Evolutionary conservation across 2,113 vertebrate genomes (phyloP).

Genomic region (Pelmatolapia mariae): DNA sequence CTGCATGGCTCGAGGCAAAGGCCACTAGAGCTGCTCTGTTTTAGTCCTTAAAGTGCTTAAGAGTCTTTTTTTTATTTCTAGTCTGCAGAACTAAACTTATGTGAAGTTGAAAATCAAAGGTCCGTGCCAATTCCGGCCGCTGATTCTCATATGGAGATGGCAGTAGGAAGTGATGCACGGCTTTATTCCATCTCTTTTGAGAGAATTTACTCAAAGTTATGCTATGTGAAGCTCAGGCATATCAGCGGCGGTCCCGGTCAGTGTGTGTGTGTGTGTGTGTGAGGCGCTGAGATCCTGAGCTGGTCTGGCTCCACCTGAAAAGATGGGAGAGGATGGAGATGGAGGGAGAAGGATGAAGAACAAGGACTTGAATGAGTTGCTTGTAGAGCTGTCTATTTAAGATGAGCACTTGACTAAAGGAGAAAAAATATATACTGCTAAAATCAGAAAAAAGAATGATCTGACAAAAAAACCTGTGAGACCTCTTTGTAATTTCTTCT

Average conservation of each 20-base stretch:
- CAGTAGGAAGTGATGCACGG: not conserved
- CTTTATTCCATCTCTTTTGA: not conserved
- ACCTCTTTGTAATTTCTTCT: not conserved
- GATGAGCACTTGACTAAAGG: not conserved
- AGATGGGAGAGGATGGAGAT: slow-evolving; percentile 38
- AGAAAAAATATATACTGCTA: not conserved
- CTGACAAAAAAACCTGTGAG: not conserved
- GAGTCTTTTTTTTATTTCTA: not conserved
- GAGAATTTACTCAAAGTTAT: not conserved
- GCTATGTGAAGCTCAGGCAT: not conserved
- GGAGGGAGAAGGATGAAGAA: slow-evolving; percentile 39
- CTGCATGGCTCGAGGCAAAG: slow-evolving; percentile 82
- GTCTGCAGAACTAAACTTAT: not conserved
- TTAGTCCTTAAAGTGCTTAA: not conserved
- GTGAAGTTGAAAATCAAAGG: slow-evolving; percentile 7
- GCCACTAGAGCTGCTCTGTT: not conserved
- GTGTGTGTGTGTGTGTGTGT: not conserved
- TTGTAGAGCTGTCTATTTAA: not conserved
- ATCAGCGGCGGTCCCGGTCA: slow-evolving; percentile 2
- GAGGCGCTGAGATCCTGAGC: slow-evolving; percentile 11
- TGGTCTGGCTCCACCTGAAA: slow-evolving; percentile 49
- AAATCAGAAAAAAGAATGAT: not conserved
- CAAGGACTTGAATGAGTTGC: slow-evolving; percentile 25
- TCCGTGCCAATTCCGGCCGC: not conserved
- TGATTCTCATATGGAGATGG: slow-evolving; percentile 24